Conservation (phyloP, 1,140 invertebrate species). For the Pachypsylla venusta region DNA sequence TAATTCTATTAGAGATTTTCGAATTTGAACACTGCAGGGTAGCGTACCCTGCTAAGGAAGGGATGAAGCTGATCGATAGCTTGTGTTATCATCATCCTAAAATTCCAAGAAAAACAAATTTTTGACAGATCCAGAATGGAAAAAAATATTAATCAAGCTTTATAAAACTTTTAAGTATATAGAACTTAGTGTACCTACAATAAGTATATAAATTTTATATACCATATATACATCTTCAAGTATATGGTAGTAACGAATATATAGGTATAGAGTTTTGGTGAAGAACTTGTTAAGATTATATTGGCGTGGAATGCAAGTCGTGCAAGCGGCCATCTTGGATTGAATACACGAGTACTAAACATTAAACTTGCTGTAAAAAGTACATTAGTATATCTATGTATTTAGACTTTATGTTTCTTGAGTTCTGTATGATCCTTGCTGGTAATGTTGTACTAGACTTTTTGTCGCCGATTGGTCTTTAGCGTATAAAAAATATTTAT, state of each 20-base stretch:
- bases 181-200: background rate
- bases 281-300: constrained; percentile 9
- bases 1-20: too few relatives aligned
- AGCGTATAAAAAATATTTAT: too few relatives aligned
- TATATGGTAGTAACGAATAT: background rate
- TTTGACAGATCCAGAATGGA: constrained; percentile 2
- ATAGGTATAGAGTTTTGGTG: constrained; percentile 5
- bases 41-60: too few relatives aligned
- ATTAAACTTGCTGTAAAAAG: constrained; percentile 7
- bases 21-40: too few relatives aligned
- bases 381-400: background rate
- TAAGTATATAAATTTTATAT: background rate
- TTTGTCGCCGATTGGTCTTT: too few relatives aligned
- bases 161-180: too few relatives aligned
- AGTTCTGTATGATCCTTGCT: too few relatives aligned
- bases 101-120: too few relatives aligned
- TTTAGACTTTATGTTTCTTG: too few relatives aligned
- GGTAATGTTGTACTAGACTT: too few relatives aligned
- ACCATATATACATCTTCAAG: constrained; percentile 5
- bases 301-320: constrained; percentile 9
- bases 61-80: too few relatives aligned
- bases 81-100: too few relatives aligned
- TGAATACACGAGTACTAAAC: constrained; percentile 7
- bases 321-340: constrained; percentile 9
- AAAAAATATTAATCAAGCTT: constrained; percentile 2